Conservation (phyloP, 2,113 vertebrate species). For the Axis porcinus region DNA sequence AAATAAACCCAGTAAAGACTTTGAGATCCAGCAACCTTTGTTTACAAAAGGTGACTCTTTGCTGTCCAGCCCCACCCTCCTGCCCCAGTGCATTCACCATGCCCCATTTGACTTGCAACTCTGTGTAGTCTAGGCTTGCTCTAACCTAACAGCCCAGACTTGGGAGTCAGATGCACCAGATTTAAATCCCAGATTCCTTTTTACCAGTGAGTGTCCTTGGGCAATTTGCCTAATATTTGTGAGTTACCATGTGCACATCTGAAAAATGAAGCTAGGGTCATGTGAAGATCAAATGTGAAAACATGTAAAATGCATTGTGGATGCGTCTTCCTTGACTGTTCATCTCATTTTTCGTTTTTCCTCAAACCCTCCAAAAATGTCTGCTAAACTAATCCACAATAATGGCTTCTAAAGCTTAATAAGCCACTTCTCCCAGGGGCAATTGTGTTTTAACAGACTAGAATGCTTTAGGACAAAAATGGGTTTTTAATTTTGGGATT, state of each 20-base stretch:
- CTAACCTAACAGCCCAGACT: neutral
- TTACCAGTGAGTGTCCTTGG: neutral
- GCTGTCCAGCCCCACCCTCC: neutral
- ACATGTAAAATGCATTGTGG: neutral
- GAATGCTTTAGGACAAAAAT: neutral
- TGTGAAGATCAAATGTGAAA: neutral
- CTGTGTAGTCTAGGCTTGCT: neutral
- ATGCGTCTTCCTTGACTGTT: neutral
- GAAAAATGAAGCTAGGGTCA: neutral
- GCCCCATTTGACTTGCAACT: neutral
- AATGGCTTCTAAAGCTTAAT: neutral
- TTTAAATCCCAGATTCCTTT: neutral
- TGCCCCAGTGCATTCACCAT: rapidly evolving
- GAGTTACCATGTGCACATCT: neutral
- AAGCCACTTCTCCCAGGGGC: neutral
- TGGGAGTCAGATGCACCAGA: neutral
- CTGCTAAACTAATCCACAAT: neutral
- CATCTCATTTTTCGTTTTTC: neutral
- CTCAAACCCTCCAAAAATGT: neutral
- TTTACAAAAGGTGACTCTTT: neutral
- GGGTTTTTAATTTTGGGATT: neutral
- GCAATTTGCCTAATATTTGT: neutral
- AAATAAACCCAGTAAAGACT: neutral
- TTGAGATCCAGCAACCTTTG: neutral
- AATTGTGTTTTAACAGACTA: neutral